Evolutionary conservation across 2,113 vertebrate genomes (phyloP).

Genomic region (Rhinopomastus cyanomelas): DNA sequence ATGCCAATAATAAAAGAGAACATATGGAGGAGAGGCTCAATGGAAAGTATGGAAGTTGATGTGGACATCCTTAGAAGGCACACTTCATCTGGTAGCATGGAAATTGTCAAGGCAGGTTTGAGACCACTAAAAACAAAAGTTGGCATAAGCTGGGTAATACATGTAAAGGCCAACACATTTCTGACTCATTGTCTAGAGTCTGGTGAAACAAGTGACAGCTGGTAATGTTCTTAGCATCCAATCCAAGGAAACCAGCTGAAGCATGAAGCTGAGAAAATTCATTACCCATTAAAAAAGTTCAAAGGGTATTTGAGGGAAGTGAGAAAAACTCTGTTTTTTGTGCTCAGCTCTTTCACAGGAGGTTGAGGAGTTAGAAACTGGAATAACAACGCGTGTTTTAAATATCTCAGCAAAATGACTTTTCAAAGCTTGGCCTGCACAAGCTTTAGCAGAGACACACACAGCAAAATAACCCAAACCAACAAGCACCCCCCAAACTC

Average conservation of each 20-base stretch:
- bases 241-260: constrained; percentile 55
- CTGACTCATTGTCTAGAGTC: constrained; percentile 46
- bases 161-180: constrained; percentile 30
- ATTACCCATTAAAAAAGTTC: constrained; percentile 45
- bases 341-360: neutral
- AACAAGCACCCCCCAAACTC: neutral
- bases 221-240: constrained; percentile 38
- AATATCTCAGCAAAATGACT: constrained; percentile 8
- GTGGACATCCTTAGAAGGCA: neutral
- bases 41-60: neutral
- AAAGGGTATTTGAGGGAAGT: constrained; percentile 33
- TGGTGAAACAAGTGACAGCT: constrained; percentile 45
- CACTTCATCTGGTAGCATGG: neutral
- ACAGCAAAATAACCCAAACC: neutral
- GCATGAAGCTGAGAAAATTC: constrained; percentile 30
- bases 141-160: neutral
- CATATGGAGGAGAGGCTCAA: neutral
- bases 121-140: neutral
- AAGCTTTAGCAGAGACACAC: neutral
- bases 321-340: constrained; percentile 9
- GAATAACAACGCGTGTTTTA: neutral
- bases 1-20: neutral
- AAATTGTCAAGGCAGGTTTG: neutral
- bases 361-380: neutral
- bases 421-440: neutral